Conservation (phyloP, 2,888 invertebrate species). For the Plebejus melissa region DNA sequence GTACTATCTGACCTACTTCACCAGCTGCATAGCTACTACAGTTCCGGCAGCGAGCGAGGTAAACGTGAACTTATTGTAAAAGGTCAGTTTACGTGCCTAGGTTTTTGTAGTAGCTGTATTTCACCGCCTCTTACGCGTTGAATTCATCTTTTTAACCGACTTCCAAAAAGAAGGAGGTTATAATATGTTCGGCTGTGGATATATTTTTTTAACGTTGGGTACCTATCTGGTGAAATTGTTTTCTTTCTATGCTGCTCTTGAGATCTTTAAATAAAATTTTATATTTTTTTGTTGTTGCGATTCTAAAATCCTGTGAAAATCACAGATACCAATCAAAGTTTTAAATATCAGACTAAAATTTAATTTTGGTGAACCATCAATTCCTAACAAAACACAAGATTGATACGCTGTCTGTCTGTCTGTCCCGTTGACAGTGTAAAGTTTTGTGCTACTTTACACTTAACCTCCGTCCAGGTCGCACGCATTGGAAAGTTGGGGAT, state of each 20-base stretch:
- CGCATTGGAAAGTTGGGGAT: slow-evolving; percentile 18
- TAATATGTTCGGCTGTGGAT: no score
- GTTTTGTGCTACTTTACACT: neutral
- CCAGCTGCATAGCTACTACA: neutral
- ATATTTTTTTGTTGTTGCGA: no score
- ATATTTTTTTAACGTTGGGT: no score
- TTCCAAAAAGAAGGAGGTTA: no score
- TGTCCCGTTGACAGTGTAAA: neutral
- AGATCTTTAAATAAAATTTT: no score
- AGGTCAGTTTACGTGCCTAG: slow-evolving; percentile 17
- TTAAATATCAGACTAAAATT: no score
- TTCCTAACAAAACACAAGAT: neutral
- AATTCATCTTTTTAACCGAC: neutral
- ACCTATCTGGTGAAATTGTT: neutral
- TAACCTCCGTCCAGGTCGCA: slow-evolving; percentile 5
- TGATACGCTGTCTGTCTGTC: neutral
- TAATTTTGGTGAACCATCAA: no score
- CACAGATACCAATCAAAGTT: no score
- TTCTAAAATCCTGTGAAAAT: no score
- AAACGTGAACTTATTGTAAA: slow-evolving; percentile 17
- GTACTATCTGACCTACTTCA: neutral
- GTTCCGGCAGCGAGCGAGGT: slow-evolving; percentile 8
- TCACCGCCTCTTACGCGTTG: neutral
- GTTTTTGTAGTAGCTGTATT: slow-evolving; percentile 6
- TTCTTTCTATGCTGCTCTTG: no score